A percentile compares a stretch with the other conserved stretches of the same genome.
Conservation (phyloP, 1,140 invertebrate species). For the Oscheius sp. region DNA sequence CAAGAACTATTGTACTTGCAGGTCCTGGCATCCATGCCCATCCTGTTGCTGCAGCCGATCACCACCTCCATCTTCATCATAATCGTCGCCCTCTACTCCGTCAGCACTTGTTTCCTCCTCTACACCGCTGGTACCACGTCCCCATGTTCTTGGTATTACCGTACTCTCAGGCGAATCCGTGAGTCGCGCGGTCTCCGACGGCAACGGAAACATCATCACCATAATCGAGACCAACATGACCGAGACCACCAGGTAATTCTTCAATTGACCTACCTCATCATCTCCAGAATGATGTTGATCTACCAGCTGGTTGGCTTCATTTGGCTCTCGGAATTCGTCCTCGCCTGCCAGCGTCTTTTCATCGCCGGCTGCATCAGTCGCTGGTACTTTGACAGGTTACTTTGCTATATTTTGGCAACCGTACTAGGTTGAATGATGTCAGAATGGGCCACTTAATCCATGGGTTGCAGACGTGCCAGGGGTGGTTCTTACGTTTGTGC, state of each 20-base stretch:
- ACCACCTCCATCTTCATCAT: not conserved
- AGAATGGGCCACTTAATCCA: not conserved
- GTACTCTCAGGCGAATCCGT: not conserved
- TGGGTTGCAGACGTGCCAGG: not conserved
- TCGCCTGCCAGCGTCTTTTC: slow-evolving; percentile 12
- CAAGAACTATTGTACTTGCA: no score
- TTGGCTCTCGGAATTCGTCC: slow-evolving; percentile 7
- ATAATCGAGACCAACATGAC: not conserved
- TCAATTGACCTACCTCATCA: not conserved
- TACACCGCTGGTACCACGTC: slow-evolving; percentile 12
- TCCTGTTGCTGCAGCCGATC: slow-evolving; percentile 9
- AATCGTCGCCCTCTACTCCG: not conserved
- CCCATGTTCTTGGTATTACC: no score
- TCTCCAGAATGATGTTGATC: not conserved
- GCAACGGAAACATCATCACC: not conserved
- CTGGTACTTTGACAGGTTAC: slow-evolving; percentile 19
- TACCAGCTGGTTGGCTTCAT: slow-evolving; percentile 6
- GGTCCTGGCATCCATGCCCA: not conserved
- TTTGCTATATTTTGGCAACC: not conserved
- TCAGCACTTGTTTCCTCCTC: not conserved
- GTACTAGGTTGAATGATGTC: not conserved
- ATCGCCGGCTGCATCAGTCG: not conserved
- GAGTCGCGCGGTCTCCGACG: no score
- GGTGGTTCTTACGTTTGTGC: not conserved
- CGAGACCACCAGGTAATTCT: not conserved